A percentile compares a stretch with the other conserved stretches of the same genome.
These are phyloP conservation scores for Syngnathus rostellatus DNA, from an alignment of 2,797 vertebrate species.

Conservation along the genomic window DNA sequence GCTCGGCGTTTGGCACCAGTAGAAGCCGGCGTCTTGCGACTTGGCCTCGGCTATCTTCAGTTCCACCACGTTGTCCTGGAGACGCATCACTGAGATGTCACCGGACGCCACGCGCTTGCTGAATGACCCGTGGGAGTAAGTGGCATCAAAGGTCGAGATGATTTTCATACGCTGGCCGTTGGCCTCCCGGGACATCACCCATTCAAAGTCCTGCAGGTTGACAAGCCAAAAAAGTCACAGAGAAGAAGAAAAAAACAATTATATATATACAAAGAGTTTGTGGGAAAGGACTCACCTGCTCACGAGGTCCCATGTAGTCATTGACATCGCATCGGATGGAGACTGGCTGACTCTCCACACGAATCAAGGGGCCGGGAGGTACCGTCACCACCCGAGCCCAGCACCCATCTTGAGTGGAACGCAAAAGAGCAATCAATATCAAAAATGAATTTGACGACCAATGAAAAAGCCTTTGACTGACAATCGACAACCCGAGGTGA, in stretches of 20 bases:
- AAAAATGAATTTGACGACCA: neutral
- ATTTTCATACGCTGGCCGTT: slow-evolving; percentile 48
- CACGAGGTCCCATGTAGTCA: slow-evolving; percentile 81
- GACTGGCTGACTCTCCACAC: slow-evolving; percentile 78
- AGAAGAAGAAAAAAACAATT: neutral
- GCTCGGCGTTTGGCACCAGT: slow-evolving; percentile 85
- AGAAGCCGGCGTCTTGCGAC: slow-evolving; percentile 73
- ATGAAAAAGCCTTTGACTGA: neutral
- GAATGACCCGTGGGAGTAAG: slow-evolving; percentile 69
- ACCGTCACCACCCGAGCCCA: slow-evolving; percentile 78
- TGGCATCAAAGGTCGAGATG: slow-evolving; percentile 83
- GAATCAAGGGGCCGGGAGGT: slow-evolving; percentile 75
- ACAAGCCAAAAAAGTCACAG: neutral
- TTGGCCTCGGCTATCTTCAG: slow-evolving; percentile 76
- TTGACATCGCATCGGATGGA: slow-evolving; percentile 80
- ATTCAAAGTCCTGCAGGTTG: slow-evolving; percentile 81
- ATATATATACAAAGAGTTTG: no score
- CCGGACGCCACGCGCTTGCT: slow-evolving; percentile 66
- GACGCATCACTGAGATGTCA: slow-evolving; percentile 70
- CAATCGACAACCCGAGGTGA: neutral
- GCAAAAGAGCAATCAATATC: neutral
- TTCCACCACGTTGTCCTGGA: slow-evolving; percentile 73
- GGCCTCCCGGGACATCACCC: slow-evolving; percentile 60
- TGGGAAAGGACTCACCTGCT: slow-evolving; percentile 66
- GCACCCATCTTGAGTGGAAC: slow-evolving; percentile 58